Base-by-base conservation (phyloP, 2,797 vertebrate genomes). In the Sebastes melanostomus region DNA sequence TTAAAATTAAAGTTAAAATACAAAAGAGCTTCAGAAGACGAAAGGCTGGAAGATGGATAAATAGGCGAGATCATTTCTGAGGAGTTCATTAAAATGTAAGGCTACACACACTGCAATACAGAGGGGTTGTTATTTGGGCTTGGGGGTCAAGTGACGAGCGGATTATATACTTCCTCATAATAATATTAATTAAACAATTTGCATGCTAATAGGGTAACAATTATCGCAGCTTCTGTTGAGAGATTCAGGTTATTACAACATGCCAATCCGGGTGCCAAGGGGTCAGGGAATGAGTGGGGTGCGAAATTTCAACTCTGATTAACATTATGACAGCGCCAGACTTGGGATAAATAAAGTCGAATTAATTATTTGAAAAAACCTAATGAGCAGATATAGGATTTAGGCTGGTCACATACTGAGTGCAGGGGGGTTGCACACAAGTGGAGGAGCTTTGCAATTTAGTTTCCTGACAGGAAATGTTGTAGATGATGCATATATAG, bases 151-250 rank as follows among this genome's bases (percentile, higher is more conserved):
- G 98, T 98, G 98, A 98, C 97, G 98, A 97, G 97, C 97, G 97
- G 98, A 98, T 99, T 98, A 98, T 98, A 97, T 97, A 97, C 97
- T 98, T 97, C 97, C 97, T 97, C 97, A 98, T 99, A 99, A 99
- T 98, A 99, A 99, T 99, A 99, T 99, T 99, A 99, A 99, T 99
- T 99, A 99, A 99, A 99, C 98, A 98, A 99, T 99, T 99, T 99
- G 98, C 98, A 99, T 99, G 98, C 98, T 99, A 99, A 99, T 99
- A 98, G 98, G 98, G 97, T 99, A 99, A 99, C 98, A 98, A 99
- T 99, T 98, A 99, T 98, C 97, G 96, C 97, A 97, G 97, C 97
- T 98, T 98, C 97, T 98, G 98, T 98, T 98, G 97, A 98, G 98
- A 99, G 98, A 99, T 98, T 97, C 97, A 96, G 98, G 98, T 99